Base-by-base conservation (phyloP, 2,113 vertebrate species). In the Aldabrachelys gigantea region DNA sequence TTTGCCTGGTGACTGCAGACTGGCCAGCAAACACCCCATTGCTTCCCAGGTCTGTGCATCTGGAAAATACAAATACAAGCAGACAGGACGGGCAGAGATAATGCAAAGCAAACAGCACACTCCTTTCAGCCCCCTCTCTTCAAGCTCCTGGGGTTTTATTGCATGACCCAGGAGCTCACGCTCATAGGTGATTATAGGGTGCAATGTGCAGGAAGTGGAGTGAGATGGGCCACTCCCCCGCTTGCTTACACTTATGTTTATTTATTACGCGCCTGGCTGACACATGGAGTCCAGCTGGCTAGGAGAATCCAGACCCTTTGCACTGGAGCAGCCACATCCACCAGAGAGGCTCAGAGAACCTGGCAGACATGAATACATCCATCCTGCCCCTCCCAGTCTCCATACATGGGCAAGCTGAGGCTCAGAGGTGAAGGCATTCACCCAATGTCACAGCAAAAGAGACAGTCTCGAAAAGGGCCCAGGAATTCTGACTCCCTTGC, bases 141-240 rank as follows among this genome's bases (percentile, higher is more conserved):
- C 25, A 10, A 57, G 10, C 24, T 56, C 24, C 57, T 59, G 57
- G 57, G 57, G 57, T 62, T 16, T 62, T 62, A 62, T 3, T 69
- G 62, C 62, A 69, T 21, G n/a, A 13, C 2, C 5, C 41, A 0
- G 0, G 3, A 0, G 10, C 22, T 19, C 79, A 6, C 35, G 13
- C 80, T 4, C 49, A 4, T 24, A 56, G 35, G 14, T 10, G 14
- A 1, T 8, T 5, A 0, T 0, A 3, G 49, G 31, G 21, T 29
- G 12, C 0, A 0, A 3, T 0, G 2, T 38, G 80, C 35, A 53
- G 2, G 0, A 1, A 13, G 2, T 2, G 19, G 29, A n/a, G 12
- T n/a, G 3, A 5, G 2, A 0, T 1, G 38, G 7, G 7, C 10
- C 24, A 85, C 62, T 16, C 31, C 31, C 31, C 14, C 62, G 12